Conservation (phyloP, 2,888 invertebrate genomes). For the Eulithis prunata region DNA sequence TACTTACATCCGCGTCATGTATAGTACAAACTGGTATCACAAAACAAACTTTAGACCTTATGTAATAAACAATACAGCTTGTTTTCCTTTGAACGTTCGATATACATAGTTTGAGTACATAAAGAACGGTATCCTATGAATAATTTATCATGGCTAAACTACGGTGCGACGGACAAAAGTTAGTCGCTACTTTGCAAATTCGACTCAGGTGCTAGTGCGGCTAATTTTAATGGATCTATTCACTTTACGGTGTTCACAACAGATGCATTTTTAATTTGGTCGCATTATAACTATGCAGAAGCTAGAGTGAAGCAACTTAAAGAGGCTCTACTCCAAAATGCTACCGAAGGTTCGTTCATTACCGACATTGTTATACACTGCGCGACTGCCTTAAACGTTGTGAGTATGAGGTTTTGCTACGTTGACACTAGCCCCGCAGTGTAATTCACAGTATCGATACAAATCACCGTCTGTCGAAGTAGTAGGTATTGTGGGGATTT, state of each 20-base stretch:
- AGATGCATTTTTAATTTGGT: constrained; percentile 13
- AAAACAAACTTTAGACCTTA: constrained; percentile 17
- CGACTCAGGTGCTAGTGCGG: constrained; percentile 45
- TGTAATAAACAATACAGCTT: neutral
- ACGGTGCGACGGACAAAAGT: constrained; percentile 41
- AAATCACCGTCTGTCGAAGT: no score
- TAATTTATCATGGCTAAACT: constrained; percentile 46
- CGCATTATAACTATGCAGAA: neutral
- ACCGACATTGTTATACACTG: no score
- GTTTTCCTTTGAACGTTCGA: constrained; percentile 4
- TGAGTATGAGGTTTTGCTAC: no score
- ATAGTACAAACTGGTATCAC: constrained; percentile 6
- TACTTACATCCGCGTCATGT: neutral
- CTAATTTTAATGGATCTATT: constrained; percentile 48
- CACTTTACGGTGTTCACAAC: constrained; percentile 32
- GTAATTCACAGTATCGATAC: no score
- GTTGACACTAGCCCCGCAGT: no score
- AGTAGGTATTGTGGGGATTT: no score
- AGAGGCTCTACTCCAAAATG: no score
- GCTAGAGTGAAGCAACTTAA: neutral
- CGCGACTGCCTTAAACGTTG: no score
- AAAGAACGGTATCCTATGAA: constrained; percentile 39
- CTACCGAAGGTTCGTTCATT: no score
- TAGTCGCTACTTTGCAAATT: constrained; percentile 36
- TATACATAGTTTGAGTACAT: constrained; percentile 26